Evolutionary conservation across 2,888 invertebrate species (phyloP).

Genomic region (Calliscelio sp.): DNA sequence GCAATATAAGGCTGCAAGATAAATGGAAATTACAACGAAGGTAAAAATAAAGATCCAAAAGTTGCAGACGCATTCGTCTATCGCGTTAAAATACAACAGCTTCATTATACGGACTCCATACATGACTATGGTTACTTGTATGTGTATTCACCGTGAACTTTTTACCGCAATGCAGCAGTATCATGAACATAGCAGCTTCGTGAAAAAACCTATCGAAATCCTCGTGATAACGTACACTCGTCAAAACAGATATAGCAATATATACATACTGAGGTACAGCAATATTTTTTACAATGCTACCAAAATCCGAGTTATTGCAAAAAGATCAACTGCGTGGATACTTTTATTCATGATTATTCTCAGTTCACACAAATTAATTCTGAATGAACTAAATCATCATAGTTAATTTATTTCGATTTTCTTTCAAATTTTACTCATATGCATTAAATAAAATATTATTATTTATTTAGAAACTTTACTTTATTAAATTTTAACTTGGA

Average conservation of each 20-base stretch:
- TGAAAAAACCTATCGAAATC: conserved; percentile 27
- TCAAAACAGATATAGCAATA: conserved; percentile 18
- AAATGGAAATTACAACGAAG: neutral
- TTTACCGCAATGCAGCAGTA: conserved; percentile 53
- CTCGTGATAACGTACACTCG: conserved; percentile 23
- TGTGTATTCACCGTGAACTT: conserved; percentile 8
- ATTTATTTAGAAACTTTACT: too few species aligned
- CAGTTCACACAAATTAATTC: too few species aligned
- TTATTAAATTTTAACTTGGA: too few species aligned
- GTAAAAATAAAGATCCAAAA: conserved; percentile 6
- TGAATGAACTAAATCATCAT: too few species aligned
- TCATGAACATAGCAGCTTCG: neutral
- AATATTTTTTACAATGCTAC: too few species aligned
- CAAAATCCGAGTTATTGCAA: neutral
- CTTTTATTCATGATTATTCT: too few species aligned
- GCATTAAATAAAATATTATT: too few species aligned
- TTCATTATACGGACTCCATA: conserved; percentile 38
- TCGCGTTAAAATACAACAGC: conserved; percentile 39
- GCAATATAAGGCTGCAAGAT: too few species aligned
- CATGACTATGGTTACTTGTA: neutral
- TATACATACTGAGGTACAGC: too few species aligned
- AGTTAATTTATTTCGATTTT: too few species aligned
- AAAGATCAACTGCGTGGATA: too few species aligned
- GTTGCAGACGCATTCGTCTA: conserved; percentile 20
- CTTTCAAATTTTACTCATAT: too few species aligned